Conservation (phyloP, 1,140 invertebrate genomes). For the Drosophila prosaltans region DNA sequence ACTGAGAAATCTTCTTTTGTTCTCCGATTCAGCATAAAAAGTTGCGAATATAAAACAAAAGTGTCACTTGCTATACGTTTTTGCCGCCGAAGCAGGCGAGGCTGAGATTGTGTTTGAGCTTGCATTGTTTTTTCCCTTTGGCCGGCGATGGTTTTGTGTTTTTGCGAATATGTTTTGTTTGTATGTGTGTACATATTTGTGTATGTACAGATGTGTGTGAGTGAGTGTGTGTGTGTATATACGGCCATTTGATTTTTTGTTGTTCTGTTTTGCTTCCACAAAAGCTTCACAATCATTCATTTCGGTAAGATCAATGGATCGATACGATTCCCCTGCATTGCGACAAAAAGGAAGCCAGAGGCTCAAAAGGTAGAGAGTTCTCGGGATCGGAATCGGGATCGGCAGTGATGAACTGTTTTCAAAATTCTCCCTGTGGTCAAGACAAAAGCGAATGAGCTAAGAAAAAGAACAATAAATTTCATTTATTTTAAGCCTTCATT, state of each 20-base stretch:
- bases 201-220: slow-evolving; percentile 22
- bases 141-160: slow-evolving; percentile 29
- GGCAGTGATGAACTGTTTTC: slow-evolving; percentile 71
- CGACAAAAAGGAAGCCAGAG: slow-evolving; percentile 62
- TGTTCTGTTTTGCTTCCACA: slow-evolving; percentile 35
- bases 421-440: slow-evolving; percentile 45
- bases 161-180: slow-evolving; percentile 32
- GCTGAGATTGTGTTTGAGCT: slow-evolving; percentile 42
- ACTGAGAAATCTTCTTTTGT: slow-evolving; percentile 72
- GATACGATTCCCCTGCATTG: slow-evolving; percentile 64
- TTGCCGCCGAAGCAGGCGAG: slow-evolving; percentile 39
- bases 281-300: slow-evolving; percentile 71
- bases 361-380: slow-evolving; percentile 31
- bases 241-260: slow-evolving; percentile 49
- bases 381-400: slow-evolving; percentile 26
- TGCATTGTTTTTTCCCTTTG: slow-evolving; percentile 68
- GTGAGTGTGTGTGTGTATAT: slow-evolving; percentile 23
- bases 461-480: slow-evolving; percentile 56
- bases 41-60: slow-evolving; percentile 81
- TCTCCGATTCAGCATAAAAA: slow-evolving; percentile 71
- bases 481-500: slow-evolving; percentile 66
- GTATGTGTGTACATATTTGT: slow-evolving; percentile 18
- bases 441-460: slow-evolving; percentile 32
- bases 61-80: slow-evolving; percentile 69
- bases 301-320: slow-evolving; percentile 79